These are phyloP conservation scores for Nemurella pictetii DNA, from an alignment of 2,888 invertebrate species.

Conservation along the genomic window DNA sequence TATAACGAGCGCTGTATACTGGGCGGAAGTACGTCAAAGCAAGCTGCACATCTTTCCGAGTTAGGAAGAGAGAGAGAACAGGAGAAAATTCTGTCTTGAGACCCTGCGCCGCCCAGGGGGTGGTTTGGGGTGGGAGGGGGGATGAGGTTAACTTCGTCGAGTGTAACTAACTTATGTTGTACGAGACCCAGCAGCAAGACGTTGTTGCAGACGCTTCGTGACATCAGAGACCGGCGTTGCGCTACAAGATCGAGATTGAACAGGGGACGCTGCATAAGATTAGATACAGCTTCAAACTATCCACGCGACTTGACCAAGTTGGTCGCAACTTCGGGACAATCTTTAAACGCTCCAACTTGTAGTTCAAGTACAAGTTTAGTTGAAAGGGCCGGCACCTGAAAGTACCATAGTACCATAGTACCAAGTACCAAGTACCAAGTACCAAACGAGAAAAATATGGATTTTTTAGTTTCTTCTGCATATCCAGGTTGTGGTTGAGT, in stretches of 20 bases:
- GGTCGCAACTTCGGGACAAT: no score
- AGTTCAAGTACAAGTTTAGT: no score
- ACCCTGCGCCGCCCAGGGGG: neutral
- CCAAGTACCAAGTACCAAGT: no score
- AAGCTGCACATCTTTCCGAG: neutral
- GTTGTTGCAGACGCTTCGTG: neutral
- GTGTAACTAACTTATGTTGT: conserved; percentile 40
- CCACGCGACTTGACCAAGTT: no score
- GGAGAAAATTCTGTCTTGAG: neutral
- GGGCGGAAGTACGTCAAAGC: neutral
- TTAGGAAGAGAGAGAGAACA: neutral
- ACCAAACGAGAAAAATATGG: no score
- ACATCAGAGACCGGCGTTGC: neutral
- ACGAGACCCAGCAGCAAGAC: neutral
- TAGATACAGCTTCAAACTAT: no score
- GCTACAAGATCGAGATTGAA: neutral
- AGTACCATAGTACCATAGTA: no score
- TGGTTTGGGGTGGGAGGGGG: conserved; percentile 17
- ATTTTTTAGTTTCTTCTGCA: no score
- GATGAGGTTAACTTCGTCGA: conserved; percentile 34
- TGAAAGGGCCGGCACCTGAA: no score
- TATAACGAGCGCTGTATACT: neutral
- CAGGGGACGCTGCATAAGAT: neutral
- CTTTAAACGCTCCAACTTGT: no score
- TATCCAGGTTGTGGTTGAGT: no score